Conservation (phyloP, 2,888 invertebrate species). For the Lamellibrachia columna region DNA sequence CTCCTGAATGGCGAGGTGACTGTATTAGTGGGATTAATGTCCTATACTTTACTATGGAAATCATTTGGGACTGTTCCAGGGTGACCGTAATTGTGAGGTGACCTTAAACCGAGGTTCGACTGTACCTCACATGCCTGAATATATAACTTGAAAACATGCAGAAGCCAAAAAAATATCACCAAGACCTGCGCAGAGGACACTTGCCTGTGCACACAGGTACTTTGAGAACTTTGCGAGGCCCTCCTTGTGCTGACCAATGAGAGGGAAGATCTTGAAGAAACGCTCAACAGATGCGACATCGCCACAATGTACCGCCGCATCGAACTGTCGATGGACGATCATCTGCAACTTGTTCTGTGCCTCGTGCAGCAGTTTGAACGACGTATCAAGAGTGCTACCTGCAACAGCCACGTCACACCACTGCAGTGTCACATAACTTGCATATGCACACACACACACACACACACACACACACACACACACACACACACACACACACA, state of each 20-base stretch:
- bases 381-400: slow-evolving; percentile 77
- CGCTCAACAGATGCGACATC: slow-evolving; percentile 58
- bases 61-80: too few relatives aligned
- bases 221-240: slow-evolving; percentile 88
- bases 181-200: neutral
- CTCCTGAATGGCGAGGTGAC: too few relatives aligned
- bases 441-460: too few relatives aligned
- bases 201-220: slow-evolving; percentile 82
- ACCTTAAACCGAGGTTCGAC: too few relatives aligned
- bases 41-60: too few relatives aligned
- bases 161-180: neutral
- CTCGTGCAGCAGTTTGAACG: slow-evolving; percentile 78
- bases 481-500: too few relatives aligned
- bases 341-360: slow-evolving; percentile 77
- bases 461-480: too few relatives aligned
- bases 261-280: slow-evolving; percentile 96
- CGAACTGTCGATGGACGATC: slow-evolving; percentile 76
- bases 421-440: neutral
- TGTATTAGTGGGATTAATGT: too few relatives aligned
- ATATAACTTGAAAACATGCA: too few relatives aligned
- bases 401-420: neutral
- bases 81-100: too few relatives aligned
- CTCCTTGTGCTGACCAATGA: slow-evolving; percentile 88
- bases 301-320: slow-evolving; percentile 41
- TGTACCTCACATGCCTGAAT: too few relatives aligned